Conservation (phyloP, 2,888 invertebrate genomes). For the Cantharis rufa region DNA sequence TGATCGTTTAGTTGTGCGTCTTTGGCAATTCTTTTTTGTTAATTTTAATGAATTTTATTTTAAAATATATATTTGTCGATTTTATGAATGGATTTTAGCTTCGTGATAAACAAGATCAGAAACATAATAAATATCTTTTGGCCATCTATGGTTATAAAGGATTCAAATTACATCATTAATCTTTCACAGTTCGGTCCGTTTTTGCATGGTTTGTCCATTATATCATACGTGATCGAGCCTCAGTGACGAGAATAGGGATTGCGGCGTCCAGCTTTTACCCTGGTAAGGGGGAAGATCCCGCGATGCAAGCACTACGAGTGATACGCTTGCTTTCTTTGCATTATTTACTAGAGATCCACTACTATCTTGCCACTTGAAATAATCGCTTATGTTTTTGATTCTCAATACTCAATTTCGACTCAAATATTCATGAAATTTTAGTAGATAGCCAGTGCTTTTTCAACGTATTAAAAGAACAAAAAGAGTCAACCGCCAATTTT, state of each 20-base stretch:
- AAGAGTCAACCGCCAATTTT: neutral
- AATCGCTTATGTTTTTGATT: conserved; percentile 35
- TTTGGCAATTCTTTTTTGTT: conserved; percentile 4
- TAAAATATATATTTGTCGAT: neutral
- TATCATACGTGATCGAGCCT: conserved; percentile 50
- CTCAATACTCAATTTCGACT: conserved; percentile 10
- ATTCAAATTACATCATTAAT: conserved; percentile 55
- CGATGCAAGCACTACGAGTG: conserved; percentile 46
- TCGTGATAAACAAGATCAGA: conserved; percentile 20
- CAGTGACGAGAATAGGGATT: conserved; percentile 30
- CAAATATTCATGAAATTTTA: conserved; percentile 9
- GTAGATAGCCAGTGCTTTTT: neutral
- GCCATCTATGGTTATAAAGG: conserved; percentile 44
- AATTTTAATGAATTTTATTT: neutral
- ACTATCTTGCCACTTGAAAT: conserved; percentile 32
- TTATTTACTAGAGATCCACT: conserved; percentile 48
- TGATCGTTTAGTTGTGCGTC: neutral
- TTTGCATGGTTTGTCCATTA: conserved; percentile 54
- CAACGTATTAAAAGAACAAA: neutral
- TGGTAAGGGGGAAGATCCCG: conserved; percentile 33
- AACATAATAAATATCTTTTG: conserved; percentile 22
- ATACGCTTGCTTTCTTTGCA: conserved; percentile 51
- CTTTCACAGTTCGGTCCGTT: conserved; percentile 50
- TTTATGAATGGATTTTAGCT: conserved; percentile 6
- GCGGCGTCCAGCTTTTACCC: conserved; percentile 16